Evolutionary conservation across 2,113 vertebrate genomes (phyloP).

Genomic region (Pseudorasbora parva): DNA sequence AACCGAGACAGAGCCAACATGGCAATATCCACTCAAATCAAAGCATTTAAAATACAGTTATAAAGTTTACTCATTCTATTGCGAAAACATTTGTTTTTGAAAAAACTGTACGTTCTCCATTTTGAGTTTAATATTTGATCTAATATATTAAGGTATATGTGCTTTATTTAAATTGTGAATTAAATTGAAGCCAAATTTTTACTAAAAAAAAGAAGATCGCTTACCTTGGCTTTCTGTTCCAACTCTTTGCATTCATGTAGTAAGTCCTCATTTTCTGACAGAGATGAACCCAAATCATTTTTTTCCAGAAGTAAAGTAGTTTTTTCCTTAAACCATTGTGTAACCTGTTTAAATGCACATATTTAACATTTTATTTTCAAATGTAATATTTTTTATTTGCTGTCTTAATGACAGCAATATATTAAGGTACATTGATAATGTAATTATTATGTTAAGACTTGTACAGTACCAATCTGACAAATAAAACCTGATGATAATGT

Average conservation of each 20-base stretch:
- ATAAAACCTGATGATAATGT: not conserved
- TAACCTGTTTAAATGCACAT: conserved; percentile 71
- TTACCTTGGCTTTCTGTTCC: conserved; percentile 80
- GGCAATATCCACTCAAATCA: not conserved
- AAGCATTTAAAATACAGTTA: not conserved
- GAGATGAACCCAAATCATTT: conserved; percentile 77
- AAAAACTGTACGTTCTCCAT: no score
- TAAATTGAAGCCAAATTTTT: no score
- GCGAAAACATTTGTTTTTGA: no score
- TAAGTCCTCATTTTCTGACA: conserved; percentile 82
- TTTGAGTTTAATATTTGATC: not conserved
- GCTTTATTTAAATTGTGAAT: no score
- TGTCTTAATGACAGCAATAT: not conserved
- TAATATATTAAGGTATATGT: not conserved
- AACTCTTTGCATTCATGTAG: conserved; percentile 78
- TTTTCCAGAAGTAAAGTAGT: conserved; percentile 74
- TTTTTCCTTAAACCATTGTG: conserved; percentile 80
- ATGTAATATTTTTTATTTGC: not conserved
- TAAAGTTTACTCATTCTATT: no score
- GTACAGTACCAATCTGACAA: no score
- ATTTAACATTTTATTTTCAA: not conserved
- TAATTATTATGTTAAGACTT: no score
- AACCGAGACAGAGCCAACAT: not conserved
- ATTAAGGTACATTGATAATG: no score
- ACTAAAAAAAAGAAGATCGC: not conserved